A percentile compares a stretch with the other conserved stretches of the same genome.
Conservation (phyloP, 2,113 vertebrate species). For the Pseudorasbora parva region DNA sequence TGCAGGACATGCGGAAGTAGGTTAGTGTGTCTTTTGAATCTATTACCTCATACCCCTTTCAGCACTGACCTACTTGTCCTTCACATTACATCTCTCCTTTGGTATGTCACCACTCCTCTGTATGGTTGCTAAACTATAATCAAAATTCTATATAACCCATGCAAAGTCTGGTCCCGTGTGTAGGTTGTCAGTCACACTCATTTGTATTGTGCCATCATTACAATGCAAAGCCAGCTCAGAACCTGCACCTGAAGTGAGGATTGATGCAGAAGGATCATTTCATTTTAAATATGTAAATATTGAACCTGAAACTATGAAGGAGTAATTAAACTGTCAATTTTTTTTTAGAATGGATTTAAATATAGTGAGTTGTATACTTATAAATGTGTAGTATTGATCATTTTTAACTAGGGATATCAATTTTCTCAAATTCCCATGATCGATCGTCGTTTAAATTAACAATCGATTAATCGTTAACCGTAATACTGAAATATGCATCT, state of each 20-base stretch:
- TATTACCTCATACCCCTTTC: constrained; percentile 73
- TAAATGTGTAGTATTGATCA: too few species aligned
- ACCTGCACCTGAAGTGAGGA: neutral
- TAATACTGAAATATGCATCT: too few species aligned
- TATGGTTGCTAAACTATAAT: neutral
- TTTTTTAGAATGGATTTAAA: too few species aligned
- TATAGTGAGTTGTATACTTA: too few species aligned
- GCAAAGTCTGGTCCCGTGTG: neutral
- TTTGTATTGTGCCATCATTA: neutral
- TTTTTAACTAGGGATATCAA: too few species aligned
- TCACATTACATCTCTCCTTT: neutral
- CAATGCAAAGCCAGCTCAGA: neutral
- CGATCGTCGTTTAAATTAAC: too few species aligned
- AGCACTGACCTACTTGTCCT: constrained; percentile 81
- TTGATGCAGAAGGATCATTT: neutral
- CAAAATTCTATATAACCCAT: neutral
- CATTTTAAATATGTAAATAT: neutral
- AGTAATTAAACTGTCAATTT: too few species aligned
- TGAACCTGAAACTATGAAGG: neutral
- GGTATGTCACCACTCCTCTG: neutral
- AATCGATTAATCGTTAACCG: too few species aligned
- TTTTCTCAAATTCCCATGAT: too few species aligned
- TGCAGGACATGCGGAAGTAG: constrained; percentile 73
- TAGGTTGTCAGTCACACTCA: neutral
- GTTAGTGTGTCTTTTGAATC: constrained; percentile 81